Base-by-base conservation (phyloP, 2,888 invertebrate genomes). In the Cremastobaeus sp. region DNA sequence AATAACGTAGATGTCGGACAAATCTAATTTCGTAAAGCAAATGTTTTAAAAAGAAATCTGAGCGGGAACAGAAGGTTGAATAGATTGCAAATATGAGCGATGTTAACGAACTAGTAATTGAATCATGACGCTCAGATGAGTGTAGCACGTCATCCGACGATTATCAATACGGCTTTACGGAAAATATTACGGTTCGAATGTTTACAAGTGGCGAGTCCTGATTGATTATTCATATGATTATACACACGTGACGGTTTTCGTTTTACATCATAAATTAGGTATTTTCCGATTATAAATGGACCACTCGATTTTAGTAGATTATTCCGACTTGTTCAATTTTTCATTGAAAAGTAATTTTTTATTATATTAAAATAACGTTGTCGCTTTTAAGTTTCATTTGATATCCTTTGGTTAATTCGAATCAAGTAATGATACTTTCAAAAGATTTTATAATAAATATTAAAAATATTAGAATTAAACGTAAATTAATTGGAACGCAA, bases 401-500 rank as follows among this genome's bases (percentile, higher is more conserved):
- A n/a, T n/a, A n/a, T n/a, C n/a, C n/a, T n/a, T n/a, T n/a, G n/a
- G n/a, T n/a, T n/a, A n/a, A n/a, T n/a, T n/a, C n/a, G n/a, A n/a
- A n/a, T n/a, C n/a, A n/a, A n/a, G n/a, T n/a, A n/a, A n/a, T n/a
- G n/a, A n/a, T n/a, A n/a, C n/a, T n/a, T n/a, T n/a, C n/a, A n/a
- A n/a, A n/a, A n/a, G n/a, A n/a, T n/a, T n/a, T n/a, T n/a, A n/a
- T n/a, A n/a, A n/a, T n/a, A n/a, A n/a, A n/a, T n/a, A n/a, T n/a
- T n/a, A n/a, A n/a, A n/a, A n/a, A n/a, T n/a, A n/a, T n/a, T n/a
- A n/a, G n/a, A n/a, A n/a, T 81, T 64, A 74, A 81, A 79, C 79
- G 75, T 80, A 82, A 84, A 84, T 84, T 84, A 84, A 84, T 84
- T 85, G 80, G 78, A 77, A 82, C 81, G 80, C 78, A 82, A 80